Conservation (phyloP, 1,140 invertebrate genomes). For the Bilobella aurantiaca region DNA sequence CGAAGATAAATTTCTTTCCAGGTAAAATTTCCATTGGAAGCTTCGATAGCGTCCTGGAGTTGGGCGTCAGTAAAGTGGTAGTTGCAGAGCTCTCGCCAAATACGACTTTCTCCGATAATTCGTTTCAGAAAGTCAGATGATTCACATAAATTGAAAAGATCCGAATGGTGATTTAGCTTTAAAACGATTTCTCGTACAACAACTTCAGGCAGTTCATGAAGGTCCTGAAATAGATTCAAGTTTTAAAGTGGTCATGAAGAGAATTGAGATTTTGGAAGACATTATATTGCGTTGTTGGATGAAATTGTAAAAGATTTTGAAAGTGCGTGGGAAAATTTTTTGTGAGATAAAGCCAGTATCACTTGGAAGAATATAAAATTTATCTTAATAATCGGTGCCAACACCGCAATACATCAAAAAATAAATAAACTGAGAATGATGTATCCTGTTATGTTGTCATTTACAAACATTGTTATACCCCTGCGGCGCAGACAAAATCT, state of each 20-base stretch:
- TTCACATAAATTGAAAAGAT: slow-evolving; percentile 63
- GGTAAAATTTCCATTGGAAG: slow-evolving; percentile 41
- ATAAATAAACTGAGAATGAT: too few species aligned
- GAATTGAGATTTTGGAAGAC: too few species aligned
- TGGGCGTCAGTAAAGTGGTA: slow-evolving; percentile 87
- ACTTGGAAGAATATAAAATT: too few species aligned
- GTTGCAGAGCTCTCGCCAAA: slow-evolving; percentile 80
- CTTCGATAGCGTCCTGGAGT: slow-evolving; percentile 48
- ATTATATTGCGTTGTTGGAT: too few species aligned
- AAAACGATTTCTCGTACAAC: slow-evolving; percentile 82
- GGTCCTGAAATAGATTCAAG: slow-evolving; percentile 60
- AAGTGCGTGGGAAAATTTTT: not conserved
- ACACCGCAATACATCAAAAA: too few species aligned
- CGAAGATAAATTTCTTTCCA: slow-evolving; percentile 64
- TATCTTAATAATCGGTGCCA: too few species aligned
- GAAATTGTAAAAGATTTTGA: too few species aligned
- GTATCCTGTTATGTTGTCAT: not conserved
- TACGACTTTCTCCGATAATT: slow-evolving; percentile 72
- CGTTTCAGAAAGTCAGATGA: slow-evolving; percentile 63
- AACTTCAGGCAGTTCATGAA: slow-evolving; percentile 85
- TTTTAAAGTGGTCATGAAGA: too few species aligned
- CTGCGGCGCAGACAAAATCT: slow-evolving; percentile 9
- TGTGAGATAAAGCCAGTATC: too few species aligned
- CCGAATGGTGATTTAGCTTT: slow-evolving; percentile 79
- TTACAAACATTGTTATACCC: not conserved